Evolutionary conservation across 2,888 invertebrate genomes (phyloP).

Genomic region (Hydropsyche betteni): DNA sequence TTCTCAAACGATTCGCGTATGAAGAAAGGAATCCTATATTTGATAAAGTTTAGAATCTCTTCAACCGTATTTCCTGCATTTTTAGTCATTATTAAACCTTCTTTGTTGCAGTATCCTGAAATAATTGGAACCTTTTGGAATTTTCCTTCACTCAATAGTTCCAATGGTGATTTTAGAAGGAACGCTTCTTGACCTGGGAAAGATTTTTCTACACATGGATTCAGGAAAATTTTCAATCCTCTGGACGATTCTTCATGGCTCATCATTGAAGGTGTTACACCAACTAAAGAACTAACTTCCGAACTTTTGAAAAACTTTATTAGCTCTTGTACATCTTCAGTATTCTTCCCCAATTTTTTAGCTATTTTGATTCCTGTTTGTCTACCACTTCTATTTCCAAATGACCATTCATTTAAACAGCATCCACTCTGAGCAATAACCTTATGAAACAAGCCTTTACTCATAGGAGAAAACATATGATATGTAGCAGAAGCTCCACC

Average conservation of each 20-base stretch:
- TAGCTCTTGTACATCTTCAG: conserved; percentile 53
- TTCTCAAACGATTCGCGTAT: conserved; percentile 58
- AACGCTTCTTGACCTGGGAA: conserved; percentile 45
- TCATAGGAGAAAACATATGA: conserved; percentile 37
- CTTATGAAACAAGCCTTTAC: conserved; percentile 34
- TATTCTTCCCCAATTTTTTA: conserved; percentile 60
- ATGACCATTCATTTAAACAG: conserved; percentile 22
- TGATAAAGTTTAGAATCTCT: conserved; percentile 55
- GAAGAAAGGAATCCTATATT: conserved; percentile 60
- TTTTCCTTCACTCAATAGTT: conserved; percentile 41
- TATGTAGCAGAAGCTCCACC: conserved; percentile 53
- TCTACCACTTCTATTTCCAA: conserved; percentile 29
- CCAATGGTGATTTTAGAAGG: conserved; percentile 33
- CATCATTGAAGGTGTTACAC: conserved; percentile 49
- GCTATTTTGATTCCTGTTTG: conserved; percentile 62
- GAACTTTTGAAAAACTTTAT: conserved; percentile 41
- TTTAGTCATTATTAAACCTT: conserved; percentile 39
- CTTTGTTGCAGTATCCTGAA: conserved; percentile 43
- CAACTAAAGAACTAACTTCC: conserved; percentile 54
- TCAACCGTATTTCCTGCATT: conserved; percentile 47
- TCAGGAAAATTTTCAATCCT: conserved; percentile 43
- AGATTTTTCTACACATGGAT: conserved; percentile 47
- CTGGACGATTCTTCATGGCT: conserved; percentile 41
- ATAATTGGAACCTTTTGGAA: conserved; percentile 44
- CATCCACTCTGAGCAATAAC: conserved; percentile 31